Percentiles rank a stretch among this genome's conserved stretches.
Conservation (phyloP, 2,113 vertebrate species). For the Oceanodroma tethys region DNA sequence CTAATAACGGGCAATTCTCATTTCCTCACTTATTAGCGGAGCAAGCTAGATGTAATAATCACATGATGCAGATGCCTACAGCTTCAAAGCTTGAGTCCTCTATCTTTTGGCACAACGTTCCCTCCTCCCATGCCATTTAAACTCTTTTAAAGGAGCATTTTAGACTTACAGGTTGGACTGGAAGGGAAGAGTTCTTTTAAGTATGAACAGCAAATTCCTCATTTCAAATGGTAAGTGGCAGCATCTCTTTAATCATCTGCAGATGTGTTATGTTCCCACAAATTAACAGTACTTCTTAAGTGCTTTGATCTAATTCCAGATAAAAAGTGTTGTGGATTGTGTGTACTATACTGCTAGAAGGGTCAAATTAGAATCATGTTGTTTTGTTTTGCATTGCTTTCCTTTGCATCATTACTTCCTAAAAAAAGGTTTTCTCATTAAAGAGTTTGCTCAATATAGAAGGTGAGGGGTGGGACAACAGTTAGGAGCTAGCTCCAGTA, state of each 20-base stretch:
- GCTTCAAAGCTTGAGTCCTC: not conserved
- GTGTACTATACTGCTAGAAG: not conserved
- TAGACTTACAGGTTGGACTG: not conserved
- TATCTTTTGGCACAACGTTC: not conserved
- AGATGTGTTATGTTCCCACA: not conserved
- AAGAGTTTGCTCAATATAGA: not conserved
- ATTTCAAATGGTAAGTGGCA: not conserved
- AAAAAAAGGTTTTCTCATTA: not conserved
- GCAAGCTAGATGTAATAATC: not conserved
- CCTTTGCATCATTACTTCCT: not conserved
- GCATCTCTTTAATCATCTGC: not conserved
- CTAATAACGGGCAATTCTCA: not conserved
- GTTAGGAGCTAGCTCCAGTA: not conserved
- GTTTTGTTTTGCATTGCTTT: not conserved
- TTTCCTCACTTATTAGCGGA: not conserved
- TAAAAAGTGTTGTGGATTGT: not conserved
- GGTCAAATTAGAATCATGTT: not conserved
- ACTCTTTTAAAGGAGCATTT: not conserved
- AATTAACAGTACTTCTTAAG: not conserved
- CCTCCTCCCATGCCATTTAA: not conserved
- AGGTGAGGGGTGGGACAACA: not conserved
- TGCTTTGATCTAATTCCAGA: not conserved
- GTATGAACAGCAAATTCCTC: not conserved
- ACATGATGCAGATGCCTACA: not conserved
- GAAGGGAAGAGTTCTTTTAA: not conserved